These are phyloP conservation scores for Corvus moneduloides DNA, from an alignment of 2,113 vertebrate species.

Conservation along the genomic window DNA sequence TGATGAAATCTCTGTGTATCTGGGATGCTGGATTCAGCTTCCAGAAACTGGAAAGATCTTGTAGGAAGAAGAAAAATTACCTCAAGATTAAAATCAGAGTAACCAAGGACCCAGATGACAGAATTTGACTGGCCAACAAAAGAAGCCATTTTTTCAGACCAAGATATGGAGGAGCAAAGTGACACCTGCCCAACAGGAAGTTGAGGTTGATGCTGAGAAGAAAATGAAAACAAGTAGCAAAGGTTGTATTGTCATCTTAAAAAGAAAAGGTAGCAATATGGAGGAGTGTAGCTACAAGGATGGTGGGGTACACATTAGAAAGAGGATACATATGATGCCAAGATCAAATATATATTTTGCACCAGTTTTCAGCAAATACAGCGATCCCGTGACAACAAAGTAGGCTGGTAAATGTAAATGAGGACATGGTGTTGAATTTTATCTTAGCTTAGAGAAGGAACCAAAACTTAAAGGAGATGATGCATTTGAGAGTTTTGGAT, in stretches of 20 bases:
- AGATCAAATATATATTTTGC: neutral
- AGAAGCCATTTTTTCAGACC: neutral
- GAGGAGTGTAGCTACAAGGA: neutral
- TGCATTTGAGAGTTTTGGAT: neutral
- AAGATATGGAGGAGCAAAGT: neutral
- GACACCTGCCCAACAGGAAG: neutral
- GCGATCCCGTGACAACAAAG: rapidly evolving
- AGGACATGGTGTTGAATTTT: neutral
- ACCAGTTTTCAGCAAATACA: neutral
- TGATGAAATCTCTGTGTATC: neutral
- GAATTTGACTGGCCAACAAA: neutral
- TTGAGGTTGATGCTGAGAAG: neutral
- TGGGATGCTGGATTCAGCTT: neutral
- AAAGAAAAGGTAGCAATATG: neutral
- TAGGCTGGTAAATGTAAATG: neutral
- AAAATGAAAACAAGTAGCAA: neutral
- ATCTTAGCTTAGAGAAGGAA: neutral
- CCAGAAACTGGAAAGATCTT: neutral
- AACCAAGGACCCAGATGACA: neutral
- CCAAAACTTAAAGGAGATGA: neutral
- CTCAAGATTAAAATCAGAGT: neutral
- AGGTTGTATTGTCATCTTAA: neutral
- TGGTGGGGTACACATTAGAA: neutral
- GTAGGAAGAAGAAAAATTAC: neutral
- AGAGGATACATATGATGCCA: neutral